A percentile compares a stretch with the other conserved stretches of the same genome.
Evolutionary conservation across 2,888 invertebrate genomes (phyloP).

Genomic region (Dioctria linearis): DNA sequence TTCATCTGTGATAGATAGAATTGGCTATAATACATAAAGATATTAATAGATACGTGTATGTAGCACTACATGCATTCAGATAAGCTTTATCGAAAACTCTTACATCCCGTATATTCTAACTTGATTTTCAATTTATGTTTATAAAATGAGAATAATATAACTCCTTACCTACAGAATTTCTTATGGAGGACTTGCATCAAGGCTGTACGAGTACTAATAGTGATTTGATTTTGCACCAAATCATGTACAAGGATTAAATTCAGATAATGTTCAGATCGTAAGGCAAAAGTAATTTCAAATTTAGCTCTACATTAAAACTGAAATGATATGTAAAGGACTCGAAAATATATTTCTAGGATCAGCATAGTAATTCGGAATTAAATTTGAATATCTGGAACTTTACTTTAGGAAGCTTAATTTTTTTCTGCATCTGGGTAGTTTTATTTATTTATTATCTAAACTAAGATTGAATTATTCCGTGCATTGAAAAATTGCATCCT

Average conservation of each 20-base stretch:
- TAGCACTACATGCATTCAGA: neutral
- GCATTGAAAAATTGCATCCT: no score
- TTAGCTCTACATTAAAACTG: slow-evolving; percentile 29
- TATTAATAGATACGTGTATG: neutral
- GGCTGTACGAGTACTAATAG: neutral
- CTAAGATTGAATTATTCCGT: no score
- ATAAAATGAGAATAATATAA: neutral
- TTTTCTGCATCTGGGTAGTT: no score
- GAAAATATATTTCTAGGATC: no score
- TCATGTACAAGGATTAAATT: neutral
- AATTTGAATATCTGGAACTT: no score
- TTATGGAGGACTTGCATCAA: neutral
- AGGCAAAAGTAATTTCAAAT: neutral
- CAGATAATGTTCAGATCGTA: slow-evolving; percentile 9
- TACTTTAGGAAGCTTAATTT: no score
- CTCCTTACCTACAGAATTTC: neutral
- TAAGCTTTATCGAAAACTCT: neutral
- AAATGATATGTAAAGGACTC: slow-evolving; percentile 11
- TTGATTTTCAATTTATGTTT: no score
- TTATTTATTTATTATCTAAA: no score
- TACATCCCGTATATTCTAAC: neutral
- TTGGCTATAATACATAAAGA: neutral
- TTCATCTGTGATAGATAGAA: neutral
- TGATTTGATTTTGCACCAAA: neutral
- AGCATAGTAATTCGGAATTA: no score